Evolutionary conservation across 2,113 vertebrate species (phyloP).

Genomic region (Daboia siamensis): DNA sequence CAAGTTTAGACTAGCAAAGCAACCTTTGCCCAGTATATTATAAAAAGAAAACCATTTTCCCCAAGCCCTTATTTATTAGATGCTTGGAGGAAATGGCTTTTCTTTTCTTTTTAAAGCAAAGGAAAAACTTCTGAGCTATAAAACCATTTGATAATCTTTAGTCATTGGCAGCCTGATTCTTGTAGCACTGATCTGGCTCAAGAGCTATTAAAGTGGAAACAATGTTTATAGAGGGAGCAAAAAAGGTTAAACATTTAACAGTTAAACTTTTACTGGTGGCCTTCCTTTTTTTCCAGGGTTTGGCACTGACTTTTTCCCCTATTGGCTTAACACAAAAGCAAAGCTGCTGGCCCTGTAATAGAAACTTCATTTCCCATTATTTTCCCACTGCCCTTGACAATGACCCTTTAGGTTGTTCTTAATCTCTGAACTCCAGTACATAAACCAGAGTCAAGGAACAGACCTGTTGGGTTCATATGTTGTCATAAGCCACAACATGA

Average conservation of each 20-base stretch:
- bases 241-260: background rate
- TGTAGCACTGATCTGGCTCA: conserved; percentile 3
- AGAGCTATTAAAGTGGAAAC: conserved; percentile 4
- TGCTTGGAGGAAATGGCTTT: background rate
- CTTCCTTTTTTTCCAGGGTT: background rate
- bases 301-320: background rate
- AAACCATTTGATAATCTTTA: conserved; percentile 13
- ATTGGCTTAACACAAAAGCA: background rate
- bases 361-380: background rate
- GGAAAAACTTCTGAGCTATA: conserved; percentile 11
- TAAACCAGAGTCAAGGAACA: background rate
- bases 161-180: background rate
- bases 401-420: background rate
- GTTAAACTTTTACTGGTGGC: background rate
- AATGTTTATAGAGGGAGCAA: background rate
- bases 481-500: background rate
- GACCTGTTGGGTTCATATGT: background rate
- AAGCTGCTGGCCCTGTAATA: background rate
- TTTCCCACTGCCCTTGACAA: background rate
- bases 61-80: background rate
- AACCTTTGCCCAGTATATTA: background rate
- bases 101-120: background rate
- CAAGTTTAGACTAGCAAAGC: conserved; percentile 14
- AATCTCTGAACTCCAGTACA: background rate
- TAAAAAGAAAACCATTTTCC: background rate